phyloP scores from a whole-genome alignment of 1,140 invertebrate species.

The Homalodisca vitripennis region DNA sequence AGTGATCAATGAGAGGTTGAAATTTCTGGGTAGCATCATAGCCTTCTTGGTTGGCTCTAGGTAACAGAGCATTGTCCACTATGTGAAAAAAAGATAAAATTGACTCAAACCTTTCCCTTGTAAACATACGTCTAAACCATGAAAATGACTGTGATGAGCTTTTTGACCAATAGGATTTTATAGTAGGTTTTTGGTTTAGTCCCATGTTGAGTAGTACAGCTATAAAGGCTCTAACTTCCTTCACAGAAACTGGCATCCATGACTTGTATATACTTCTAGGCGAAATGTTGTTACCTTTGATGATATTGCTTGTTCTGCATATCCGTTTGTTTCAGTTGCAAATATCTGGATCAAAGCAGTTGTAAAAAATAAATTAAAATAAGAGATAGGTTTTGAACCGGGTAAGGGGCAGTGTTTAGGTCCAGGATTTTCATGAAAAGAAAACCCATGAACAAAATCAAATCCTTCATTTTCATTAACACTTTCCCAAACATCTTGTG shows the following conservation, averaged over 20 bases:
- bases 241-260: too few relatives aligned
- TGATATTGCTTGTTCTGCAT: not conserved
- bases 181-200: not conserved
- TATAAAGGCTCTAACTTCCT: not conserved
- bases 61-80: not conserved
- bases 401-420: not conserved
- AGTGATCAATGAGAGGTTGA: not conserved
- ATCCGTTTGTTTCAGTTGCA: too few relatives aligned
- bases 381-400: not conserved
- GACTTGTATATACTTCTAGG: too few relatives aligned
- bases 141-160: not conserved
- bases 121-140: not conserved
- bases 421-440: not conserved
- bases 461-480: too few relatives aligned
- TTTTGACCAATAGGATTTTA: not conserved
- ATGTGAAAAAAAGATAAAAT: not conserved
- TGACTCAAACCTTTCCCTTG: not conserved
- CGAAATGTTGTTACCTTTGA: too few relatives aligned
- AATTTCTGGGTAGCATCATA: not conserved
- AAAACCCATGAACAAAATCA: not conserved
- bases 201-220: too few relatives aligned
- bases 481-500: too few relatives aligned
- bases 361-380: not conserved
- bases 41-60: not conserved
- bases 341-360: not conserved